Base-by-base conservation (phyloP, 2,888 invertebrate genomes). In the Ganaspis brasiliensis region DNA sequence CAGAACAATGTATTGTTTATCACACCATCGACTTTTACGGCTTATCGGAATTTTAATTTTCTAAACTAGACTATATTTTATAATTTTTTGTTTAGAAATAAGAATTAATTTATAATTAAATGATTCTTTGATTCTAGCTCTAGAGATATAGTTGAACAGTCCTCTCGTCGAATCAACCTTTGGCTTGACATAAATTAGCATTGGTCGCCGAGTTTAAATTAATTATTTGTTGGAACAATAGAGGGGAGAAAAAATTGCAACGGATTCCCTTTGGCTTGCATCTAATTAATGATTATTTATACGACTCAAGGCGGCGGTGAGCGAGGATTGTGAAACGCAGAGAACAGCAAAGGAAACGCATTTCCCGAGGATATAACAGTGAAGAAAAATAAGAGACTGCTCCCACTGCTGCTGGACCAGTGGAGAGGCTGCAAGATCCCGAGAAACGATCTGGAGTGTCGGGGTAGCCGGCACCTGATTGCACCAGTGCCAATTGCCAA, bases 321-420 rank as follows among this genome's bases (percentile, higher is more conserved):
- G 52, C 67, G 35, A 70, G 40, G 71, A 74, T 84, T 80, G 79
- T 76, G 81, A 74, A 83, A 83, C 73, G 80, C 80, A 79, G 52
- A 16, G 57, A 74, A 63, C 57, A 72, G 73, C 75, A 82, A 75
- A 82, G 83, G 81, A 83, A 83, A 81, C 71, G 78, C 82, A 79
- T 83, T 82, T 83, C 82, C 82, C 81, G 81, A 83, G 81, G 82
- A 83, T 83, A 78, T 61, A 73, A 37, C 52, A 61, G 52, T 31
- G 52, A 40, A 37, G 57, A 72, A 61, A 79, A 76, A 72, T 35
- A 35, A 26, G 31, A 74, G 40, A 59, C 67, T 49, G 67, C 67
- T 45, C 40, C 67, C 67, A 67, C 67, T 67, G 67, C 19, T 40
- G 63, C 21, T 63, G 63, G 63, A 40, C 21, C 67, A 67, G 45